Evolutionary conservation across 2,113 vertebrate genomes (phyloP), one percentile per base, ranked within the genome.

Genomic region (Cynoglossus semilaevis): DNA sequence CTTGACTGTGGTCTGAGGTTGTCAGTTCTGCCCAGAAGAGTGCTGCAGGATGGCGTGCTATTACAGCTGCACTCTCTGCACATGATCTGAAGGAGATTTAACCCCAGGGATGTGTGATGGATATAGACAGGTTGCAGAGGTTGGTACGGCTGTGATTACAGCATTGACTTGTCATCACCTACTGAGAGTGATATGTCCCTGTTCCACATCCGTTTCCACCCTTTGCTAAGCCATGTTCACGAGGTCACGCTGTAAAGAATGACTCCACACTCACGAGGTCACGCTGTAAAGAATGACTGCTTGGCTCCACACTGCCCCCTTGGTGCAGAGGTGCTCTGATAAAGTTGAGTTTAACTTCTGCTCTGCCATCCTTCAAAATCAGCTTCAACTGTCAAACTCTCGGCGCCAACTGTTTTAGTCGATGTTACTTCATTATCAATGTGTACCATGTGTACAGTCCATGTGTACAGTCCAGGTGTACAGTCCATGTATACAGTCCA

Each of bases 11-110:
- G 15, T 64, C 53, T 40, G 15, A 62, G 50, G 51, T 51, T 63
- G 66, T 58, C 60, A 51, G 38, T 58, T 15, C 50, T 52, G 57
- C 35, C 11, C 45, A 57, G 47, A 72, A 22, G 42, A 64, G 34
- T 15, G 38, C 16, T 41, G 41, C 3, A 13, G 9, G 50, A 37
- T 37, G 35, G 16, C 50, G n/a, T 34, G 54, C 15, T 34, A 34
- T 47, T 41, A 51, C 42, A 53, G 48, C 36, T 52, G 36, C 0
- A 51, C 17, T 52, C 45, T 9, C 18, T 19, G 46, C 36, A 35
- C 17, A 41, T 63, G 19, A 51, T 22, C 29, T 38, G 42, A 48
- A 48, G 41, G 18, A 49, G 46, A 19, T 29, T 38, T 38, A 62
- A 45, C 29, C 44, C 42, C 13, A 11, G 17, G 36, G 42, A 63